Conservation (phyloP, 2,113 vertebrate species). For the Propithecus coquereli region DNA sequence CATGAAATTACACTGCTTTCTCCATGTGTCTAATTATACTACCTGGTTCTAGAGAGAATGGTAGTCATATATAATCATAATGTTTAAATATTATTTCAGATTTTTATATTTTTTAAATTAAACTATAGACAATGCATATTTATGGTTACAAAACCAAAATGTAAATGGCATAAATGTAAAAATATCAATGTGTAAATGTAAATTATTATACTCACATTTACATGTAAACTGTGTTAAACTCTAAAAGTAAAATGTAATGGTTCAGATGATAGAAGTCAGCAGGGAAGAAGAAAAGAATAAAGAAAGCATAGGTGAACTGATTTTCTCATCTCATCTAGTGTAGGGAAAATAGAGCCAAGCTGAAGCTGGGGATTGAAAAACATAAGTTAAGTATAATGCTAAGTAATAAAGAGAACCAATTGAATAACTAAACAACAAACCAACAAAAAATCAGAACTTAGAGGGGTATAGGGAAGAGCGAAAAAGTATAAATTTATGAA, state of each 20-base stretch:
- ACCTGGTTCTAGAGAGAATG: not conserved
- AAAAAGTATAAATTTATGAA: not conserved
- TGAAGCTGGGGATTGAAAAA: not conserved
- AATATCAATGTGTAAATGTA: not conserved
- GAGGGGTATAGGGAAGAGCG: not conserved
- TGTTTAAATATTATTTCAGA: slow-evolving; percentile 10
- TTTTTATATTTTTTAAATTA: slow-evolving; percentile 10
- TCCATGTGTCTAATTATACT: not conserved
- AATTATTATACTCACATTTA: not conserved
- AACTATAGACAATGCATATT: not conserved
- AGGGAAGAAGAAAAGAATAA: not conserved
- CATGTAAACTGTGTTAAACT: slow-evolving; percentile 5
- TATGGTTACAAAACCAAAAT: slow-evolving; percentile 10
- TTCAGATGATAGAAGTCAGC: not conserved
- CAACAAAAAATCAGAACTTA: not conserved
- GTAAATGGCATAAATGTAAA: not conserved
- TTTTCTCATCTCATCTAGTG: not conserved
- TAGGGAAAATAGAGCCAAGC: not conserved
- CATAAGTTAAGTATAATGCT: not conserved
- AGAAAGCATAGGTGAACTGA: not conserved
- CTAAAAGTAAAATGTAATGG: not conserved
- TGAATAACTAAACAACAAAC: not conserved
- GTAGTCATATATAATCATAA: not conserved
- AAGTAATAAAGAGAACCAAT: not conserved
- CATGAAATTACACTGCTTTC: not conserved